Evolutionary conservation across 2,888 invertebrate genomes (phyloP), one percentile per base, ranked within the genome.

Genomic region (Scaptodrosophila latifasciaeformis): DNA sequence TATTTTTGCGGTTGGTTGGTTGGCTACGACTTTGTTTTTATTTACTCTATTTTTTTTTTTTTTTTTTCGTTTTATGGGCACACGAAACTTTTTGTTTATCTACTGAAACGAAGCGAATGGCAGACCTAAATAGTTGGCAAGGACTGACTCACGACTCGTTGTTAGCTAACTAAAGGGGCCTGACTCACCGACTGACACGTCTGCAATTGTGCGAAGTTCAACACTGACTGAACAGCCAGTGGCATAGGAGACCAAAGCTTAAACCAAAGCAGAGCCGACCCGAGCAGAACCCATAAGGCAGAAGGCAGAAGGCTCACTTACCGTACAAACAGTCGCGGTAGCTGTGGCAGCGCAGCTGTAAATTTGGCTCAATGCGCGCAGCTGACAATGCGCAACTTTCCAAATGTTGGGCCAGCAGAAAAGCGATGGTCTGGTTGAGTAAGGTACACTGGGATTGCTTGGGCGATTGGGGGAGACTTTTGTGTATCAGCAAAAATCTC

Each of bases 121-220:
- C 37, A 37, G 9, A 15, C 37, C n/a, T n/a, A n/a, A n/a, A n/a
- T n/a, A 17, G 15, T 10, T 17, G 24, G 3, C 24, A 24, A 3
- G 24, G 24, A 24, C 24, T 24, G 24, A 24, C 3, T 5, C 3
- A 3, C 24, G 4, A 24, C 24, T 24, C 4, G 24, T 7, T 24
- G 24, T 24, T 24, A 5, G n/a, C n/a, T n/a, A n/a, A n/a, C n/a
- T n/a, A n/a, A n/a, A n/a, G n/a, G n/a, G n/a, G n/a, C n/a, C n/a
- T n/a, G 19, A 29, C 51, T 48, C 43, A 24, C 44, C 37, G 34
- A 30, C 37, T 54, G 43, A 46, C 49, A 70, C 66, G 71, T 72
- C 66, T 67, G 68, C 64, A 67, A 69, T 64, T 67, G 66, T 64
- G 70, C 70, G 75, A 70, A 66, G 71, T 70, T 74, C 72, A 69